Conservation (phyloP, 2,888 invertebrate species). For the Rosalia funebris region DNA sequence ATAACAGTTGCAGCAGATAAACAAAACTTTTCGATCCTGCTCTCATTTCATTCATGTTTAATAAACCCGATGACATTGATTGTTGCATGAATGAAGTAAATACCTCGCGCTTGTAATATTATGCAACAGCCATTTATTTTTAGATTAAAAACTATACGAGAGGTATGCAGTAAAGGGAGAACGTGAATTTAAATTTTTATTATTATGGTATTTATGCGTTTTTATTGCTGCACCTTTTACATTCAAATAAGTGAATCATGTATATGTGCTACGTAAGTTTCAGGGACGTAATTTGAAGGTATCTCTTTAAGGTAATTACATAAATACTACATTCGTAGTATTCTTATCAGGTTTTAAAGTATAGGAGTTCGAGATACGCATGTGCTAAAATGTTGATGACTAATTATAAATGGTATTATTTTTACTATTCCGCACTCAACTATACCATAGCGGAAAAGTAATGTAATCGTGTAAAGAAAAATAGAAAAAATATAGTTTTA, state of each 20-base stretch:
- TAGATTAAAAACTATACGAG: slow-evolving; percentile 33
- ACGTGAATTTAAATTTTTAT: slow-evolving; percentile 14
- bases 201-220: slow-evolving; percentile 17
- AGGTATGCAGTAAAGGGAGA: slow-evolving; percentile 24
- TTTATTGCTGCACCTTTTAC: slow-evolving; percentile 23
- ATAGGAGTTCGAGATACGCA: too few relatives aligned
- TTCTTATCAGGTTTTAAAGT: too few relatives aligned
- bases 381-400: too few relatives aligned
- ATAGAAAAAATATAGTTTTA: too few relatives aligned
- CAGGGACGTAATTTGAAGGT: slow-evolving; percentile 15
- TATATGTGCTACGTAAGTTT: slow-evolving; percentile 10
- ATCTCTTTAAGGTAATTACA: slow-evolving; percentile 4
- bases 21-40: slow-evolving; percentile 31
- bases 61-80: slow-evolving; percentile 52
- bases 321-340: not conserved
- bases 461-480: too few relatives aligned
- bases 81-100: slow-evolving; percentile 51
- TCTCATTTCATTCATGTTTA: slow-evolving; percentile 50
- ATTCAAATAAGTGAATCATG: slow-evolving; percentile 19
- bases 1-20: slow-evolving; percentile 24
- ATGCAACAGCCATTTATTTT: slow-evolving; percentile 44
- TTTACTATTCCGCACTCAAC: too few relatives aligned
- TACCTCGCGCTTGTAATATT: slow-evolving; percentile 41
- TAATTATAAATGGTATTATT: too few relatives aligned
- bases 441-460: too few relatives aligned